These are phyloP conservation scores for Phorcus lineatus DNA, from an alignment of 2,888 invertebrate species.

Conservation along the genomic window DNA sequence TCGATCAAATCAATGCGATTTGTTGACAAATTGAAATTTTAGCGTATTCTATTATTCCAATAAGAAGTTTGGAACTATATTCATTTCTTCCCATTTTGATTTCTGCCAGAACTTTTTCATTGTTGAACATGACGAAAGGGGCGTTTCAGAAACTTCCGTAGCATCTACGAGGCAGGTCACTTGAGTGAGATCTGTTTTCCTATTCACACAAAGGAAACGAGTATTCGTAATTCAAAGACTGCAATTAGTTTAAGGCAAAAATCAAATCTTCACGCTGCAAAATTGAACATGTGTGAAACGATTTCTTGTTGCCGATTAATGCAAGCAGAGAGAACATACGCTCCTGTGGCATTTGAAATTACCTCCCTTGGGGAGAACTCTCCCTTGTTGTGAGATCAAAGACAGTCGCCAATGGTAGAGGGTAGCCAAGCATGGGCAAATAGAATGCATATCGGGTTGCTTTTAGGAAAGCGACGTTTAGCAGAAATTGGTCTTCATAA, in stretches of 20 bases:
- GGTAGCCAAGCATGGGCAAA: neutral
- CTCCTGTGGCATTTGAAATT: neutral
- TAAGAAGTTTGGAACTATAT: too few relatives aligned
- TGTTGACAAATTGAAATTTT: too few relatives aligned
- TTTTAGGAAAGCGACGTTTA: neutral
- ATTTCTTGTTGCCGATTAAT: neutral
- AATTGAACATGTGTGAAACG: constrained; percentile 1
- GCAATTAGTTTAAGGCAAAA: neutral
- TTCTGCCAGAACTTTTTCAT: too few relatives aligned
- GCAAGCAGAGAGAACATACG: neutral
- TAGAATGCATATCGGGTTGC: neutral
- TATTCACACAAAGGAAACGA: neutral
- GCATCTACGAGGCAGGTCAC: too few relatives aligned
- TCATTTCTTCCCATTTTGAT: too few relatives aligned
- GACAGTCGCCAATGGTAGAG: neutral
- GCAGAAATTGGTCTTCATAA: neutral
- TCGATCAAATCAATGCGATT: too few relatives aligned
- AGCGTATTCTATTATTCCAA: too few relatives aligned
- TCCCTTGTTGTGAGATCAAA: constrained; percentile 5
- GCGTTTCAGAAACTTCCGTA: too few relatives aligned
- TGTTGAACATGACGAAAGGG: too few relatives aligned
- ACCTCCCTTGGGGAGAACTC: neutral
- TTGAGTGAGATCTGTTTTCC: too few relatives aligned
- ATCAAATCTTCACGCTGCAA: constrained; percentile 5
- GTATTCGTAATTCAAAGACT: neutral